Evolutionary conservation across 1,140 invertebrate genomes (phyloP).

Genomic region (Rhyzopertha dominica): DNA sequence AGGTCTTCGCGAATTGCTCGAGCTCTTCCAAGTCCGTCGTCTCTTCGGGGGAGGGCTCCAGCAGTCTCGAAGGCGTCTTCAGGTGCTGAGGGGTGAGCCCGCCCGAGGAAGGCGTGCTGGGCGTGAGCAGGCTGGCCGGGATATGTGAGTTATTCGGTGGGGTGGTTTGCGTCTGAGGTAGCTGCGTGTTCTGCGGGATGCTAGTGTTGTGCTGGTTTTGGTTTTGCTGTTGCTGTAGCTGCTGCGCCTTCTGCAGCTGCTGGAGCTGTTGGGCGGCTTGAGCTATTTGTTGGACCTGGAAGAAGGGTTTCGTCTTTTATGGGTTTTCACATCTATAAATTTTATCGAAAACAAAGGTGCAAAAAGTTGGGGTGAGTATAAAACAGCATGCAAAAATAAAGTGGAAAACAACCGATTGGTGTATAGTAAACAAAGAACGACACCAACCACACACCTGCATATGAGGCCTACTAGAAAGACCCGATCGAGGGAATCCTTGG

Average conservation of each 20-base stretch:
- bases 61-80: slow-evolving; percentile 51
- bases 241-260: slow-evolving; percentile 65
- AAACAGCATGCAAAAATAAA: too few relatives aligned
- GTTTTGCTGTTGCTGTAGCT: slow-evolving; percentile 48
- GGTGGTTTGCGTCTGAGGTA: slow-evolving; percentile 43
- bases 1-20: slow-evolving; percentile 95
- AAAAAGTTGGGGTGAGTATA: too few relatives aligned
- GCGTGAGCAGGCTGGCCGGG: slow-evolving; percentile 50
- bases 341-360: too few relatives aligned
- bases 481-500: slow-evolving; percentile 42
- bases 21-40: slow-evolving; percentile 93
- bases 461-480: slow-evolving; percentile 39
- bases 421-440: not conserved
- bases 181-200: slow-evolving; percentile 50
- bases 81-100: slow-evolving; percentile 50
- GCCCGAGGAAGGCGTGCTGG: slow-evolving; percentile 53
- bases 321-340: too few relatives aligned
- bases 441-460: slow-evolving; percentile 42
- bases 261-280: slow-evolving; percentile 79
- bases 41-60: slow-evolving; percentile 82
- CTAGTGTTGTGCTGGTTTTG: slow-evolving; percentile 47
- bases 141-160: slow-evolving; percentile 39
- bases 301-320: too few relatives aligned
- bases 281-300: slow-evolving; percentile 68
- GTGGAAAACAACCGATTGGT: not conserved